A percentile compares a stretch with the other conserved stretches of the same genome.
These are phyloP conservation scores for Marcusenius ussheri DNA, from an alignment of 2,113 vertebrate genomes.

Conservation along the genomic window DNA sequence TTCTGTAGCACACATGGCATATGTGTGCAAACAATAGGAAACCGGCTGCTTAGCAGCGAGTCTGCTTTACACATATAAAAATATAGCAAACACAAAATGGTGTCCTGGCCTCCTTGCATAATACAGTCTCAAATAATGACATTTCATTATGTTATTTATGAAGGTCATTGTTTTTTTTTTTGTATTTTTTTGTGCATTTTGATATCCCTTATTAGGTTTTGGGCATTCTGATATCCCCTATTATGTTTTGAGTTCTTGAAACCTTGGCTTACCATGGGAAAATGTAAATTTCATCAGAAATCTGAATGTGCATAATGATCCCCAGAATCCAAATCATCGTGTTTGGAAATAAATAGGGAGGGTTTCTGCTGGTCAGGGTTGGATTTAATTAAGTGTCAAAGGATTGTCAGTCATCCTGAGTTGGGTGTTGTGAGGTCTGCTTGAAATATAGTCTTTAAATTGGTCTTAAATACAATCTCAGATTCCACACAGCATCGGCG, in stretches of 20 bases:
- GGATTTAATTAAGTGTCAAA: conserved; percentile 9
- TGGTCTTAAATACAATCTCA: neutral
- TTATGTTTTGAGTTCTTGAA: neutral
- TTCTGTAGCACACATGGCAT: conserved; percentile 3
- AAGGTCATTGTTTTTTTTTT: neutral
- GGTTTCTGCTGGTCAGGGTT: neutral
- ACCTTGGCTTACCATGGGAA: neutral
- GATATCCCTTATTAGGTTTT: neutral
- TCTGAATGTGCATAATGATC: neutral
- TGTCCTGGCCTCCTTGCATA: neutral
- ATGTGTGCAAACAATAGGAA: neutral
- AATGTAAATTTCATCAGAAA: neutral
- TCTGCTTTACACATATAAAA: conserved; percentile 2
- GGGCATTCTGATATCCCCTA: neutral
- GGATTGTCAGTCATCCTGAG: neutral
- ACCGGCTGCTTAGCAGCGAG: neutral
- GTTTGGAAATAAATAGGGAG: neutral
- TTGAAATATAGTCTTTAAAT: neutral
- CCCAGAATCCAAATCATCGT: neutral
- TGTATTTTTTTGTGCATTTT: neutral
- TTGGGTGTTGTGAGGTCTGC: neutral
- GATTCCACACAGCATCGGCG: neutral
- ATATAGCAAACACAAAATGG: conserved; percentile 1
- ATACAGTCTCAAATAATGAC: neutral
- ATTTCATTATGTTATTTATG: neutral